phyloP scores from a whole-genome alignment of 2,113 vertebrate species.

The Mastomys natalensis region DNA sequence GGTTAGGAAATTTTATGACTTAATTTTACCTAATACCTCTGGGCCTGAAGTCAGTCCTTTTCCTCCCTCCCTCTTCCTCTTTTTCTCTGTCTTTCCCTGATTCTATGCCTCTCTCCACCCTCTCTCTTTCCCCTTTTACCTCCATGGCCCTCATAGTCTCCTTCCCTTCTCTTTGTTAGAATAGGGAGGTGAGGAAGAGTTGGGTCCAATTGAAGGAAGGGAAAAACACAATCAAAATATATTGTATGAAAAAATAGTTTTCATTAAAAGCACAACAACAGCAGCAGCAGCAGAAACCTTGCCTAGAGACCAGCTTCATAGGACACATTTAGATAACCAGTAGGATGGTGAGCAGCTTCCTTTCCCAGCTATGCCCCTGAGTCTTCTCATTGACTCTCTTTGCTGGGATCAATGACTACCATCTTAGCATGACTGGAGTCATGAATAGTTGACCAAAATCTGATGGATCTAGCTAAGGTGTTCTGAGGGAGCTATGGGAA shows the following conservation, averaged over 20 bases:
- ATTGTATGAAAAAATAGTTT: not conserved
- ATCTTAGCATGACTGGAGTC: too few species aligned
- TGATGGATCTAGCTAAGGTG: not conserved
- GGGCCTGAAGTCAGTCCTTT: not conserved
- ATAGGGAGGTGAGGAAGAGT: not conserved
- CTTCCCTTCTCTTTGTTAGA: not conserved
- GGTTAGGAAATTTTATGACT: not conserved
- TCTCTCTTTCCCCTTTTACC: not conserved
- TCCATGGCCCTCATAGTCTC: not conserved
- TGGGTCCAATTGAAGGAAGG: not conserved
- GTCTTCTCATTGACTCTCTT: not conserved
- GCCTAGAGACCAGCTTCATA: not conserved
- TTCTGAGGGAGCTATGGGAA: not conserved
- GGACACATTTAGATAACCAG: not conserved
- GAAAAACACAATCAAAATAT: not conserved
- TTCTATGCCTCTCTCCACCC: not conserved
- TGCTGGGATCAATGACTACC: not conserved
- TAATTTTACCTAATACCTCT: not conserved
- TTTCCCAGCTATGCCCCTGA: not conserved
- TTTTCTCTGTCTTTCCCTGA: too few species aligned
- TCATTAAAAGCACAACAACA: not conserved
- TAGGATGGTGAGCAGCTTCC: not conserved
- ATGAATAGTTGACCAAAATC: not conserved
- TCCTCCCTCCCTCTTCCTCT: not conserved
- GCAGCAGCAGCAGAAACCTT: not conserved